Conservation (phyloP, 1,140 invertebrate species). For the Elymnias hypermnestra region DNA sequence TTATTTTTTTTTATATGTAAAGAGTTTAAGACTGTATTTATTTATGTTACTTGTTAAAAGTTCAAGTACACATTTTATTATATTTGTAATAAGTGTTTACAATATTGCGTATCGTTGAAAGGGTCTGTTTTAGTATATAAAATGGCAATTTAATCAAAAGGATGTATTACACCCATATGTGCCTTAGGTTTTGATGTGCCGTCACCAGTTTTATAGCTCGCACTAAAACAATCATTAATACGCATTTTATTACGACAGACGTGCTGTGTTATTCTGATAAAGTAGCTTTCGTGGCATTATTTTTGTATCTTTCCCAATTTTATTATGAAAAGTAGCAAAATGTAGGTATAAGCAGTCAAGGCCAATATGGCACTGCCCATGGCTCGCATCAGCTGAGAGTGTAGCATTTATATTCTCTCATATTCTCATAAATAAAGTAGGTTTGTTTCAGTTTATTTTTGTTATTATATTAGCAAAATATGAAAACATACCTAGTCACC, state of each 20-base stretch:
- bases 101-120: neutral
- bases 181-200: slow-evolving; percentile 2
- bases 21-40: too few species aligned
- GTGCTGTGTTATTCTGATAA: slow-evolving; percentile 27
- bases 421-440: too few species aligned
- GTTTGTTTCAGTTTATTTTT: too few species aligned
- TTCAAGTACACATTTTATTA: neutral
- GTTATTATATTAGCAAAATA: too few species aligned
- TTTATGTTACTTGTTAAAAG: neutral
- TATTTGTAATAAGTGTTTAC: neutral
- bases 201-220: slow-evolving; percentile 27
- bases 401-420: too few species aligned
- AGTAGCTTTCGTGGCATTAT: neutral
- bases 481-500: too few species aligned
- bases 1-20: too few species aligned
- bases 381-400: too few species aligned
- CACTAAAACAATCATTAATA: slow-evolving; percentile 47
- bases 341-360: too few species aligned
- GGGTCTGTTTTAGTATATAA: neutral
- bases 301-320: too few species aligned
- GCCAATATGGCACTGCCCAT: too few species aligned
- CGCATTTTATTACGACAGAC: slow-evolving; percentile 32
- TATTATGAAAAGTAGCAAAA: too few species aligned
- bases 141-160: slow-evolving; percentile 10
- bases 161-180: slow-evolving; percentile 10